Evolutionary conservation across 2,113 vertebrate genomes (phyloP).

Genomic region (Campylorhamphus procurvoides): DNA sequence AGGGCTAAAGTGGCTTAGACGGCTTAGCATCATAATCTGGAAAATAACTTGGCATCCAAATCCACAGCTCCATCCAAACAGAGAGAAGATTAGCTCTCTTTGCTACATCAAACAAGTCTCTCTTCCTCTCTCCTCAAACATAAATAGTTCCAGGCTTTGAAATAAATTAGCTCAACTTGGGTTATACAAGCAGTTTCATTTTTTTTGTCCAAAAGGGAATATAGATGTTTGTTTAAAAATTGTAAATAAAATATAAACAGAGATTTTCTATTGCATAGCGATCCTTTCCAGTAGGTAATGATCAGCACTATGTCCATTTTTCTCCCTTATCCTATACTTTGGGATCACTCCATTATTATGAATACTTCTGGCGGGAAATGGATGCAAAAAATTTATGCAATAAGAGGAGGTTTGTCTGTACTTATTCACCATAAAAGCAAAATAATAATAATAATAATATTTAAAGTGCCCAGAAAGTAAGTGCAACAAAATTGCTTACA

Average conservation of each 20-base stretch:
- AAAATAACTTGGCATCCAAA: slow-evolving; percentile 35
- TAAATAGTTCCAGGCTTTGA: slow-evolving; percentile 42
- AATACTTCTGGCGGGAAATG: not conserved
- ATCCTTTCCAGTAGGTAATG: not conserved
- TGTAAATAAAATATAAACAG: slow-evolving; percentile 23
- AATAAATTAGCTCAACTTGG: slow-evolving; percentile 25
- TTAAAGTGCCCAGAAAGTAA: not conserved
- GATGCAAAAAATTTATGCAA: not conserved
- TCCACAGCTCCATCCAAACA: slow-evolving; percentile 21
- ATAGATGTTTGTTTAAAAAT: slow-evolving; percentile 26
- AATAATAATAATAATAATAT: not conserved
- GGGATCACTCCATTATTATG: not conserved
- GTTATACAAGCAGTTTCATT: slow-evolving; percentile 22
- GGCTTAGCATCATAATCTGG: slow-evolving; percentile 41
- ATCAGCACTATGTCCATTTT: not conserved
- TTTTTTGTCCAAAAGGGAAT: slow-evolving; percentile 23
- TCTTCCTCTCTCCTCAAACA: slow-evolving; percentile 25
- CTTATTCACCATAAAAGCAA: not conserved
- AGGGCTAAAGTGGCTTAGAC: slow-evolving; percentile 19
- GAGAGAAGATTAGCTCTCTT: slow-evolving; percentile 52
- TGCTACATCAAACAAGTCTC: slow-evolving; percentile 29
- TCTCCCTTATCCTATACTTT: not conserved
- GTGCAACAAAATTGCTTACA: not conserved
- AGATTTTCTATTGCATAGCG: slow-evolving; percentile 5
- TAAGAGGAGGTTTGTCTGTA: not conserved